Base-by-base conservation (phyloP, 2,113 vertebrate species). In the Aleadryas rufinucha region DNA sequence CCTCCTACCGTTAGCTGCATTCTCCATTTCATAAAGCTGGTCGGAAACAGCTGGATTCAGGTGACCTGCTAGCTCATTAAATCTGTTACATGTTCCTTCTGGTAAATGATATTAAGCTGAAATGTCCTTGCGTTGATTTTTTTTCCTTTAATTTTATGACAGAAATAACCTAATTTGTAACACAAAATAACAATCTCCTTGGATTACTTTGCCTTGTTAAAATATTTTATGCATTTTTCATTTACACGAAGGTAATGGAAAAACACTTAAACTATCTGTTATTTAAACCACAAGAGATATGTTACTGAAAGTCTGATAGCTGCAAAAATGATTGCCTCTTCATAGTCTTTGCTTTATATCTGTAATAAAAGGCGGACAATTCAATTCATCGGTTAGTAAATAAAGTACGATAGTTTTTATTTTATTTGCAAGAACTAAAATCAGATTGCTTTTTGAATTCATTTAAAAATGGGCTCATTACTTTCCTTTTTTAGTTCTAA, bases 361-460 rank as follows among this genome's bases (percentile, higher is more conserved):
- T 97, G 98, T 98, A 99, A 99, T 99, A 99, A 99, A 99, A 99
- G 98, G 98, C 91, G 97, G 98, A 98, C 98, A 99, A 98, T 98
- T 99, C 99, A 99, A 99, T 99, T 99, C 99, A 98, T 98, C 89
- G 98, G 98, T 98, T 98, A 98, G 98, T 98, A 98, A 98, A 99
- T 99, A 99, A 99, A 99, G 97, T 95, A 98, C 71, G 91, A 97
- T 97, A 97, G 96, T 96, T 98, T 98, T 98, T 97, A 98, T 98
- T 98, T 97, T 98, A 97, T 98, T 98, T 98, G 95, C 90, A 93
- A 97, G 97, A 98, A 97, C 94, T 96, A 96, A 97, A 97, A 98
- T 98, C 98, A 97, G 98, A 98, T 98, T 98, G 98, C 97, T 97
- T 97, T 97, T 96, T 45, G 52, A 98, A 98, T 98, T 98, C 96